Evolutionary conservation across 2,797 vertebrate genomes (phyloP), one percentile per base, ranked within the genome.

Genomic region (Brotula barbata): DNA sequence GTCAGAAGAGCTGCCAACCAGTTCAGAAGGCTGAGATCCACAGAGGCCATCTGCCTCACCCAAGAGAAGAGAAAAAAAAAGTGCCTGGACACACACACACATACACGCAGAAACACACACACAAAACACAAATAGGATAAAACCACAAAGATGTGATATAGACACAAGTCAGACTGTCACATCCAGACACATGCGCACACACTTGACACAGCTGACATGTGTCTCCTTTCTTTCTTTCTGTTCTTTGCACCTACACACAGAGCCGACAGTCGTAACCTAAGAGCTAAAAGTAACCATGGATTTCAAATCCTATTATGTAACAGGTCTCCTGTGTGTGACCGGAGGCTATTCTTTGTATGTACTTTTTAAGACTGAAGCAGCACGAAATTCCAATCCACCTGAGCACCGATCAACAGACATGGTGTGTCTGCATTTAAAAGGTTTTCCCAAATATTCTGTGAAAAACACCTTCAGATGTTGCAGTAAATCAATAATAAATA

Each of bases 221-320:
- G 55, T 51, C 36, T 45, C 52, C 50, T 25, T 55, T 20, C 23
- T 40, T 6, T 42, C n/a, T 57, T 7, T 54, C 44, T 31, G 37
- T 31, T 40, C 2, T 23, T 52, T 55, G 71, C 62, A 60, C 63
- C 50, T 41, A 57, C 6, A 21, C 44, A 69, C 48, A 64, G 48
- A 81, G 79, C 73, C 77, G 6, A 33, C 31, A 7, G 31, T 46
- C 73, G 77, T 7, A 73, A 76, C 77, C 68, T 71, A 41, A 74
- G 50, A 76, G 66, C 58, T 82, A 61, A 82, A 86, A 75, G 72
- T 71, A 71, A 81, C 72, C 71, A 71, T 81, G 57, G 71, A 67
- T 83, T 77, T 77, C 33, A 77, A 85, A 89, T 87, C 80, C 75
- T 61, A 72, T 89, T 89, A 88, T 55, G 66, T 77, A 77, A 87